These are phyloP conservation scores for Balearica regulorum DNA, from an alignment of 2,797 vertebrate species.

Conservation along the genomic window DNA sequence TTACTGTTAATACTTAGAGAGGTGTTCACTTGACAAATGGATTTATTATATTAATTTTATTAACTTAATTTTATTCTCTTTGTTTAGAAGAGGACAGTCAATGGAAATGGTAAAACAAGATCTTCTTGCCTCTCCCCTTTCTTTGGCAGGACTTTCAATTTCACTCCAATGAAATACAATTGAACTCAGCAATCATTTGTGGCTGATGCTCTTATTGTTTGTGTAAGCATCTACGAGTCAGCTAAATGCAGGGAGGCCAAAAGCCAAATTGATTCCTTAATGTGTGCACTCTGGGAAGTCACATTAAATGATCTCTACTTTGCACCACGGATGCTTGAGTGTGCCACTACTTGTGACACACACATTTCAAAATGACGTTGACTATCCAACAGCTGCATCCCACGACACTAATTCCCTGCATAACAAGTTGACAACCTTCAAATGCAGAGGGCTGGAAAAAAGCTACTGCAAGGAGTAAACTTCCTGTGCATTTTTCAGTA, in stretches of 20 bases:
- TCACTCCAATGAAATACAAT: background rate
- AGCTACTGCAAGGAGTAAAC: background rate
- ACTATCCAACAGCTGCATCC: background rate
- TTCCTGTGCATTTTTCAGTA: background rate
- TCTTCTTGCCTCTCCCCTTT: background rate
- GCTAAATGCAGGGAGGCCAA: constrained; percentile 1
- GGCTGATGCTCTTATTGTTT: constrained; percentile 7
- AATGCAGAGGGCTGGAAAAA: background rate
- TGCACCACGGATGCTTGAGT: background rate
- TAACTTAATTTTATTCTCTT: background rate
- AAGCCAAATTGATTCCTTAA: constrained; percentile 9
- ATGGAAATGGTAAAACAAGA: background rate
- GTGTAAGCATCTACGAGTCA: background rate
- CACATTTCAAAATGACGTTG: background rate
- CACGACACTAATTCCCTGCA: background rate
- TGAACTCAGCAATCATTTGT: background rate
- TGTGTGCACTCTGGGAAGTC: background rate
- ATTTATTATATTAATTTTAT: background rate
- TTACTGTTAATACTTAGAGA: background rate
- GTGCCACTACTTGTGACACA: background rate
- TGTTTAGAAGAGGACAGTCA: background rate
- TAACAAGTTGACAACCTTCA: background rate
- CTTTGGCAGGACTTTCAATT: background rate
- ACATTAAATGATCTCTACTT: background rate
- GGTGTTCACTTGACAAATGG: background rate